phyloP scores from a whole-genome alignment of 2,113 vertebrate genomes.

The Chitala chitala region DNA sequence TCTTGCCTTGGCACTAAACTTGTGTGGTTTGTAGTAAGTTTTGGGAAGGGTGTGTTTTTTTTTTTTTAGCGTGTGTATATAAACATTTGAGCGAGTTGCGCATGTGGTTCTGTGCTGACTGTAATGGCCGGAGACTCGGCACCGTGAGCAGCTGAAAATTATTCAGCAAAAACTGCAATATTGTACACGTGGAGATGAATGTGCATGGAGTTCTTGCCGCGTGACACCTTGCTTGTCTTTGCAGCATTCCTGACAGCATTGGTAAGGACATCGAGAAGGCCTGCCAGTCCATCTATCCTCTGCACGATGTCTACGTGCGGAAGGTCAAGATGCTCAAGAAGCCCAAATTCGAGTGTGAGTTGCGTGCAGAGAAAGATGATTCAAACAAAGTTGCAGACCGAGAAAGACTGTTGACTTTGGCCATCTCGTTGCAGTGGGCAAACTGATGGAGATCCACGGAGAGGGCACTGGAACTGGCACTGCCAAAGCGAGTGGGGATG shows the following conservation, averaged over 20 bases:
- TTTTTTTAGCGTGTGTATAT: too few relatives aligned
- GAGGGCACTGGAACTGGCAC: slow-evolving; percentile 74
- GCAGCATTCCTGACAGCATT: slow-evolving; percentile 94
- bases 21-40: too few relatives aligned
- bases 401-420: background rate
- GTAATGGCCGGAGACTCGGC: too few relatives aligned
- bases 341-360: slow-evolving; percentile 96
- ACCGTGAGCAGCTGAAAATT: too few relatives aligned
- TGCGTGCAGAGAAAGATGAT: background rate
- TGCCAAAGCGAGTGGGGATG: slow-evolving; percentile 82
- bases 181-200: background rate
- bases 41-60: too few relatives aligned
- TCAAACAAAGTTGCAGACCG: too few relatives aligned
- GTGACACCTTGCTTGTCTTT: slow-evolving; percentile 19
- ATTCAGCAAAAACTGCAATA: too few relatives aligned
- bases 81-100: too few relatives aligned
- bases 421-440: slow-evolving; percentile 77
- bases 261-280: slow-evolving; percentile 98
- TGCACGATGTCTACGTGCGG: slow-evolving; percentile 92
- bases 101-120: too few relatives aligned
- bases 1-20: too few relatives aligned
- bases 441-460: slow-evolving; percentile 96
- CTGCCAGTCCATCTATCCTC: slow-evolving; percentile 94
- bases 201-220: background rate
- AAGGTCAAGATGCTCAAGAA: slow-evolving; percentile 99